Evolutionary conservation across 1,140 invertebrate species (phyloP).

Genomic region (Drosophila sechellia): DNA sequence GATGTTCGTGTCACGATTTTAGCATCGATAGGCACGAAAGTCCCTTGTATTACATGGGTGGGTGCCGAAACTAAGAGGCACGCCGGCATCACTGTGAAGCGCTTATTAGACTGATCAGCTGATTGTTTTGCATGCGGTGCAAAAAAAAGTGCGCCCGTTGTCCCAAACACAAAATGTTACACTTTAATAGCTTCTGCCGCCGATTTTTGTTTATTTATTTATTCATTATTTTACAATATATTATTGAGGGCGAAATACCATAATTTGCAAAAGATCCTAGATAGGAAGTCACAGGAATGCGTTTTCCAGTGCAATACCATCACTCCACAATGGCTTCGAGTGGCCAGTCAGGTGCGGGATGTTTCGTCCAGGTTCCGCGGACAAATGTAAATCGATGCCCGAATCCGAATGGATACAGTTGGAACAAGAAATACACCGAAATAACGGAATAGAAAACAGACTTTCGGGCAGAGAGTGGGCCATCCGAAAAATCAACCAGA

Average conservation of each 20-base stretch:
- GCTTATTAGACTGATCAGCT: too few relatives aligned
- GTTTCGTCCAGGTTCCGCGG: background rate
- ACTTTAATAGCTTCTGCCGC: too few relatives aligned
- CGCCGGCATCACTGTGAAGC: too few relatives aligned
- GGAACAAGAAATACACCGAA: conserved; percentile 2
- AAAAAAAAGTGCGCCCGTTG: too few relatives aligned
- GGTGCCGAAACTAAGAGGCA: too few relatives aligned
- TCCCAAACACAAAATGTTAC: too few relatives aligned
- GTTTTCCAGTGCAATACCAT: background rate
- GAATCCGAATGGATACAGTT: background rate
- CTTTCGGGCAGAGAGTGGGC: background rate
- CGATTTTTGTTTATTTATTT: too few relatives aligned
- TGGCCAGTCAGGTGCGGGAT: background rate
- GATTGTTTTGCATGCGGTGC: background rate
- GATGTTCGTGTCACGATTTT: too few relatives aligned
- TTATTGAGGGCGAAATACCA: too few relatives aligned
- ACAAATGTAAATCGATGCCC: background rate
- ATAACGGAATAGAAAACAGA: conserved; percentile 1
- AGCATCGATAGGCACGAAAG: too few relatives aligned
- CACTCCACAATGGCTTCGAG: background rate
- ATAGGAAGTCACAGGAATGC: background rate
- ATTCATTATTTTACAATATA: too few relatives aligned
- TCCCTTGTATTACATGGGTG: too few relatives aligned
- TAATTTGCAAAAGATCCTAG: background rate
- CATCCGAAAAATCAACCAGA: conserved; percentile 9